Evolutionary conservation across 2,888 invertebrate species (phyloP).

Genomic region (Callyntrura guangdongensis): DNA sequence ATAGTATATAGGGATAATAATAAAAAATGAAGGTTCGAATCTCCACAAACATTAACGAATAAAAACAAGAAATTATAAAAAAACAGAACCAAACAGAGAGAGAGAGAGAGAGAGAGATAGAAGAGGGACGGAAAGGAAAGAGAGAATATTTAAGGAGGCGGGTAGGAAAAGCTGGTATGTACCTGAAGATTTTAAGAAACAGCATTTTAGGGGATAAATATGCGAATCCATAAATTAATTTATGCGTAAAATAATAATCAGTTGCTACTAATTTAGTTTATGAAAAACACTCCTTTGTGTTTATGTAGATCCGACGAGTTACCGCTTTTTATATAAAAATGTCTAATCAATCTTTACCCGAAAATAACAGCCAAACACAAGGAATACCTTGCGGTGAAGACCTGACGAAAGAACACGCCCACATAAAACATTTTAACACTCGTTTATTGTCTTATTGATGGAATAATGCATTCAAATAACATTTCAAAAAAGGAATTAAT

Average conservation of each 20-base stretch:
- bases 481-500: background rate
- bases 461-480: background rate
- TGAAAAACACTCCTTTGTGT: slow-evolving; percentile 81
- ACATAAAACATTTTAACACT: background rate
- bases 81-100: too few relatives aligned
- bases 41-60: slow-evolving; percentile 6
- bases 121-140: too few relatives aligned
- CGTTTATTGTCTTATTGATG: too few relatives aligned
- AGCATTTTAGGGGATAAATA: slow-evolving; percentile 57
- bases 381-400: background rate
- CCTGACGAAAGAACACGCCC: background rate
- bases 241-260: slow-evolving; percentile 84
- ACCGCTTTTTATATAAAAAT: slow-evolving; percentile 56
- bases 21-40: background rate
- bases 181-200: background rate
- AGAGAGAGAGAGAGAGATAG: background rate
- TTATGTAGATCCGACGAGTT: slow-evolving; percentile 61
- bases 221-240: slow-evolving; percentile 75
- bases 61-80: slow-evolving; percentile 13
- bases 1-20: background rate
- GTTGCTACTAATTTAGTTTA: slow-evolving; percentile 77
- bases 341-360: slow-evolving; percentile 68
- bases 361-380: slow-evolving; percentile 16
- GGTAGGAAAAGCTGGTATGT: slow-evolving; percentile 8
- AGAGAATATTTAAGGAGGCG: slow-evolving; percentile 4